Evolutionary conservation across 2,888 invertebrate species (phyloP), one percentile per base, ranked within the genome.

Genomic region (Ypsolopha sequella): DNA sequence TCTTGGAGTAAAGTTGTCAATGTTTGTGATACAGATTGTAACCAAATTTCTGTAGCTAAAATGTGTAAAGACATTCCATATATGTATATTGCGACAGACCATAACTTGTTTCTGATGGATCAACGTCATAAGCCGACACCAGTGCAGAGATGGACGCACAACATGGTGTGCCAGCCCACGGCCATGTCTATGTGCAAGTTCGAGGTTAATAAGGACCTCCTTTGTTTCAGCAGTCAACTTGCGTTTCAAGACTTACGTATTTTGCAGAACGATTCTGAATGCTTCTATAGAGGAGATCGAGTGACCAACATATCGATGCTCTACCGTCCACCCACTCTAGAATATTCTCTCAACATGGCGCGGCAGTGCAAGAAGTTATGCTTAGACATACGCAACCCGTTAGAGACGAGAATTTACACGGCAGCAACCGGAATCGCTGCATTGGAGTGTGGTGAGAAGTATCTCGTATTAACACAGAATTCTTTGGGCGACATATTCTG

Each of bases 131-230:
- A 70, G 45, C 59, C 73, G 0, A 71, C 66, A 56, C 63, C 81
- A 0, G 63, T 84, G 6, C 87, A 87, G 57, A 76, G 89, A 54
- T 90, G 89, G 89, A 88, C 84, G 0, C 90, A 90, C 56, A 87
- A 88, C 6, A 87, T 89, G 66, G 77, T 85, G 57, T 80, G 79
- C 53, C 64, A 80, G 4, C 89, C 89, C 0, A 71, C 87, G 1
- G 79, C 84, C 49, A 75, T 86, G 41, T 63, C 73, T 6, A 64
- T 77, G 14, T 66, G 71, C 33, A 63, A 68, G 51, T 78, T 77
- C 61, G 82, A 80, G 49, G 59, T 62, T 47, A 70, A 70, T 50
- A 78, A 76, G 53, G 79, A 84, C 55, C 58, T 86, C 33, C 59
- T 86, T 1, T 73, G 74, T 53, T 55, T 85, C 38, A 65, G 71